Percentiles rank a stretch among this genome's conserved stretches.
Evolutionary conservation across 2,113 vertebrate species (phyloP).

Genomic region (Mormyrus lacerda): DNA sequence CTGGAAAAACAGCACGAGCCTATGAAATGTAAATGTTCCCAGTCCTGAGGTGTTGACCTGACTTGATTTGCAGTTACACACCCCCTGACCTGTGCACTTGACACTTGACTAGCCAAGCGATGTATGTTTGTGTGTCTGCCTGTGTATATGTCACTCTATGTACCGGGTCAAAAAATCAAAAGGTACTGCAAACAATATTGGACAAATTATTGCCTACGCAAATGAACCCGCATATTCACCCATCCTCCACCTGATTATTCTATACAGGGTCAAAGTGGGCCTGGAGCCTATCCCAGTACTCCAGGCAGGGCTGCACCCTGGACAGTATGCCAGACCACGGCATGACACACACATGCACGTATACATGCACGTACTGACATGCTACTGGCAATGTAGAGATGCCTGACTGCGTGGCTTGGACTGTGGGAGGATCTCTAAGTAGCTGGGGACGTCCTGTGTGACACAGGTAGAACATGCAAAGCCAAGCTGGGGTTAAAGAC

Average conservation of each 20-base stretch:
- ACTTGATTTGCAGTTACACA: constrained; percentile 63
- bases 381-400: not conserved
- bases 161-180: not conserved
- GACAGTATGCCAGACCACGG: not conserved
- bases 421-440: not conserved
- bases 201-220: not conserved
- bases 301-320: not conserved
- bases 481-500: not conserved
- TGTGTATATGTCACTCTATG: not conserved
- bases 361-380: not conserved
- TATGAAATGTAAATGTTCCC: constrained; percentile 31
- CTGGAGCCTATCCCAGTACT: not conserved
- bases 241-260: not conserved
- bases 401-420: not conserved
- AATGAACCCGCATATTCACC: not conserved
- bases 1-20: constrained; percentile 17
- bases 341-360: not conserved
- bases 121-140: not conserved
- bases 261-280: not conserved
- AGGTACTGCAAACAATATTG: not conserved
- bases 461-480: not conserved
- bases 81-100: constrained; percentile 55
- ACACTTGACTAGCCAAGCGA: not conserved
- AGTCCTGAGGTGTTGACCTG: constrained; percentile 26
- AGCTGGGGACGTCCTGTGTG: not conserved